Evolutionary conservation across 2,797 vertebrate genomes (phyloP).

Genomic region (Corythornis leucogaster): DNA sequence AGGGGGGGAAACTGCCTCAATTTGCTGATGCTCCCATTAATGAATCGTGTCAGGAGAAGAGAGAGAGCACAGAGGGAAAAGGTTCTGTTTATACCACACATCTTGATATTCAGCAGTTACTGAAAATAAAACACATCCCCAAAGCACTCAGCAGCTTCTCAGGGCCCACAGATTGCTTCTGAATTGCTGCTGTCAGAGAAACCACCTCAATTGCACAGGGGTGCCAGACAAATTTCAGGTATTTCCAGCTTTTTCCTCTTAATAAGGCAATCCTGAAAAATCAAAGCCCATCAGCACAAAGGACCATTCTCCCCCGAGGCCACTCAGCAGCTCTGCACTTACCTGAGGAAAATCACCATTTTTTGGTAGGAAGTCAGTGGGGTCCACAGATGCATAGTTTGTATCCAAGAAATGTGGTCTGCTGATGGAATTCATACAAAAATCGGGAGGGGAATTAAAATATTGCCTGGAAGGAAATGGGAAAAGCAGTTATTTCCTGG

Average conservation of each 20-base stretch:
- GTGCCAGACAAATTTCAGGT: background rate
- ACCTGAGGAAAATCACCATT: constrained; percentile 89
- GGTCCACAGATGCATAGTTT: constrained; percentile 78
- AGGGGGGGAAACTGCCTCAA: background rate
- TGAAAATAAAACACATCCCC: background rate
- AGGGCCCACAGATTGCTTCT: background rate
- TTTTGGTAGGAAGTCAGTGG: constrained; percentile 75
- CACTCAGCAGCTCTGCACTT: background rate
- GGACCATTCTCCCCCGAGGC: background rate
- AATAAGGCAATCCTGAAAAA: background rate
- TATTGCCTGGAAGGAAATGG: constrained; percentile 70
- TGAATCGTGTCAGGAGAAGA: background rate
- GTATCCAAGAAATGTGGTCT: constrained; percentile 77
- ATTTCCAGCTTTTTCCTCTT: background rate
- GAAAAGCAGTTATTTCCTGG: constrained; percentile 6
- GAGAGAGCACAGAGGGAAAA: background rate
- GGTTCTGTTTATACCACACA: background rate
- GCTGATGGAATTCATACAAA: constrained; percentile 53
- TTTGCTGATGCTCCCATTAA: background rate
- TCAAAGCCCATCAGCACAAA: background rate
- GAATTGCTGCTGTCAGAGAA: background rate
- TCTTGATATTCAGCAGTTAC: background rate
- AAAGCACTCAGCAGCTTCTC: background rate
- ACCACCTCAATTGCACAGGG: background rate
- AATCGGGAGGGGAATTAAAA: constrained; percentile 54